Conservation (phyloP, 2,797 vertebrate species). For the Notamacropus eugenii region DNA sequence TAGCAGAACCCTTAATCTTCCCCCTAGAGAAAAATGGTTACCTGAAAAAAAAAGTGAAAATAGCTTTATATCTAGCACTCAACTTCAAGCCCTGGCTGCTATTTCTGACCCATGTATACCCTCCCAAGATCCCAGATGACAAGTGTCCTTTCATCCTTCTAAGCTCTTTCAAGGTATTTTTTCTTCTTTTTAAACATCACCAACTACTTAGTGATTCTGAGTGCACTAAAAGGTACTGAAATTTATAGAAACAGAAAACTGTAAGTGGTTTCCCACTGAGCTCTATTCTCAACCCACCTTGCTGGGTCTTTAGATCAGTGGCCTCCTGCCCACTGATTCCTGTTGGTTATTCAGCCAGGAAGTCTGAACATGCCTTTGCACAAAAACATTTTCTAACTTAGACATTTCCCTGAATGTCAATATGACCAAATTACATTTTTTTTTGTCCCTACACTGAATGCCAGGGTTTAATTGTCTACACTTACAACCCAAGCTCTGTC, state of each 20-base stretch:
- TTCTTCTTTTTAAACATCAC: background rate
- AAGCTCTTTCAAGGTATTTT: background rate
- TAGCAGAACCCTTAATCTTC: background rate
- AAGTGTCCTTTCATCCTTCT: background rate
- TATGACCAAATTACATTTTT: constrained; percentile 1
- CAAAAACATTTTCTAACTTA: background rate
- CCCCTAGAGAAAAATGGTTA: background rate
- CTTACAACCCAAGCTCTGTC: background rate
- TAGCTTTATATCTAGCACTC: background rate
- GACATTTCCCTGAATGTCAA: background rate
- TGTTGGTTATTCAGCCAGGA: background rate
- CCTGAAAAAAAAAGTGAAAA: background rate
- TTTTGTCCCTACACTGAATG: background rate
- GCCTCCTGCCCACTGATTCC: background rate
- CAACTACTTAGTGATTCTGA: background rate
- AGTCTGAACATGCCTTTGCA: background rate
- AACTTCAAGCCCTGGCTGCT: background rate
- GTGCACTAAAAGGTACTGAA: background rate
- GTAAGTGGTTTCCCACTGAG: background rate
- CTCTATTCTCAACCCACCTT: background rate
- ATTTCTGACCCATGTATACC: background rate
- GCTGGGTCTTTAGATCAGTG: background rate
- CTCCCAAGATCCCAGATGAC: background rate
- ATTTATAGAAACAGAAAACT: background rate
- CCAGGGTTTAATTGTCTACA: background rate